Conservation (phyloP, 2,888 invertebrate species). For the Campoplex nolae region DNA sequence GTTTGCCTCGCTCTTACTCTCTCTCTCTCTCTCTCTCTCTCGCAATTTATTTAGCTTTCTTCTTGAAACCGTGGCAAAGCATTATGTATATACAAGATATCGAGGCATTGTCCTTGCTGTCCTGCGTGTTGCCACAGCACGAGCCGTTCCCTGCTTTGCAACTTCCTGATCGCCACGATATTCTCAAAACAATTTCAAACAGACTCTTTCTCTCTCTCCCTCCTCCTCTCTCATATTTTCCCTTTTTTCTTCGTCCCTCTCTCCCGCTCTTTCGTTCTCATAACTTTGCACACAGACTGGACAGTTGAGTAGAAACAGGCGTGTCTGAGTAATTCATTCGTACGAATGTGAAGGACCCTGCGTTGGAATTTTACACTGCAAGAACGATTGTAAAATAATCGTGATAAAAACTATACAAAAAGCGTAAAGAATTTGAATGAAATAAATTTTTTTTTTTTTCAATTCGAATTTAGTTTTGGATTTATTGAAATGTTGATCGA, state of each 20-base stretch:
- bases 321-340: slow-evolving; percentile 55
- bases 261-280: slow-evolving; percentile 2
- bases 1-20: neutral
- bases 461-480: neutral
- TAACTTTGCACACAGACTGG: slow-evolving; percentile 31
- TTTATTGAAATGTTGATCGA: neutral
- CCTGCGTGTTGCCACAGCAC: slow-evolving; percentile 33
- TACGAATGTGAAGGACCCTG: neutral
- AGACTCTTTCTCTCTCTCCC: slow-evolving; percentile 19
- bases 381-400: neutral
- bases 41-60: slow-evolving; percentile 59
- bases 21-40: too few species aligned
- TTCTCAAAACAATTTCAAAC: slow-evolving; percentile 54
- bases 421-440: neutral
- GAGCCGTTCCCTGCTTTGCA: slow-evolving; percentile 51
- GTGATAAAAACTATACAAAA: neutral
- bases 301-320: slow-evolving; percentile 63
- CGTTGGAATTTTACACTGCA: neutral
- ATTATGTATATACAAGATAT: slow-evolving; percentile 18
- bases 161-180: slow-evolving; percentile 68
- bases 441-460: neutral
- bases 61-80: slow-evolving; percentile 19
- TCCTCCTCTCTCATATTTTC: slow-evolving; percentile 3
- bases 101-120: slow-evolving; percentile 64
- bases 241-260: slow-evolving; percentile 1